Base-by-base conservation (phyloP, 2,888 invertebrate genomes). In the Anticlea derivata region DNA sequence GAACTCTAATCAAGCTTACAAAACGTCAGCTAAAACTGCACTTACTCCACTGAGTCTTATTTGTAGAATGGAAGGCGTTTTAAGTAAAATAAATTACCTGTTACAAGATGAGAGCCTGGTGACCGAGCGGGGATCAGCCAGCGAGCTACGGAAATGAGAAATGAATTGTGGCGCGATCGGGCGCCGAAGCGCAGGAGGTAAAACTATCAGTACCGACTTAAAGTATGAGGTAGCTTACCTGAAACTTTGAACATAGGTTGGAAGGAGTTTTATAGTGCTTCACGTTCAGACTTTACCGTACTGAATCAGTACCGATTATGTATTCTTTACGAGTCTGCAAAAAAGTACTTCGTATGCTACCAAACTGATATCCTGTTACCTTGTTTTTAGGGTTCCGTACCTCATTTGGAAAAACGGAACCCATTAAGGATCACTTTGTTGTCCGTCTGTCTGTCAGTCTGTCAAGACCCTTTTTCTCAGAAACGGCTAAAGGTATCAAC, bases 81-180 rank as follows among this genome's bases (percentile, higher is more conserved):
- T 77, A 77, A 76, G 77, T 73, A 71, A 78, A 78, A 79, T 71
- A 79, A 75, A 79, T 79, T 71, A 79, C 78, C 75, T 78, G 76
- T 71, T 75, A 72, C 72, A 66, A 74, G 70, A 74, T 70, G 71
- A 68, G 70, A 68, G 70, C 67, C n/a, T 70, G 68, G 77, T 73
- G 73, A 73, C 71, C 74, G 66, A 73, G 65, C 66, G 61, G 54
- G 74, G 76, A 78, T 75, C 75, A 73, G 52, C 64, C 56, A 56
- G 65, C 55, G 63, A 63, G 60, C 65, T 61, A 63, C 75, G 79
- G 79, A 80, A 80, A 85, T 81, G 78, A 80, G 78, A 80, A 80
- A 80, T 78, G 78, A 80, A 83, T 80, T 80, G 80, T 78, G 73
- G 70, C 55, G 57, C 61, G 63, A 62, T 61, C 54, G 55, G 47